Evolutionary conservation across 2,113 vertebrate genomes (phyloP), one percentile per base, ranked within the genome.

Genomic region (Mionectes macconnelli): DNA sequence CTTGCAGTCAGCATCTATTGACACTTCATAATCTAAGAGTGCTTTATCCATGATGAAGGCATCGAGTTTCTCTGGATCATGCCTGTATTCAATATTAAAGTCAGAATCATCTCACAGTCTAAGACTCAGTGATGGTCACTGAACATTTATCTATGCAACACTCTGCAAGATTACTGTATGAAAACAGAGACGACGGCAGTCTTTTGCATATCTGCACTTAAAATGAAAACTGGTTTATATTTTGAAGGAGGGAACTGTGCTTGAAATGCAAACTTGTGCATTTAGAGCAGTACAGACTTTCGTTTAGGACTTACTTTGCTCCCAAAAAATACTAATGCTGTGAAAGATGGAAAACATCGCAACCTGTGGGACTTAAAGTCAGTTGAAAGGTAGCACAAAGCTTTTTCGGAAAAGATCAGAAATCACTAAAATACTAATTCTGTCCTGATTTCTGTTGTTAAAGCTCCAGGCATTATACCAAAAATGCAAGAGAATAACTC

Each of bases 11-110:
- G 99, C 99, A 97, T 99, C 99, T 96, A 99, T 99, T 62, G 99
- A 99, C 53, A 99, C 99, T 97, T 99, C 99, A 72, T 99, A 99
- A 98, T 99, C 99, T 97, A 99, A 95, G 91, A 99, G 98, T n/a
- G 99, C 99, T 98, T 99, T 99, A 97, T 99, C 99, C 99, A 99
- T 99, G 96, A 99, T 99, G 97, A 99, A 99, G 59, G 99, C 99
- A 81, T 99, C 99, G 7, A 99, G 98, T 97, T 98, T 99, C 97
- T 99, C 99, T 91, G 99, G 99, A 97, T 99, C 99, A 37, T 98
- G 98, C 96, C 99, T 99, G 86, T 67, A 84, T 91, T 97, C 53
- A 97, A 96, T 55, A 93, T 30, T 69, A 93, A 95, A 96, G 83
- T 64, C 93, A 96, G 60, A 89, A 96, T 75, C 81, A 91, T 15